These are phyloP conservation scores for Parazoanthus darwini DNA, from an alignment of 92 coral and sea anemone species.

Conservation along the genomic window DNA sequence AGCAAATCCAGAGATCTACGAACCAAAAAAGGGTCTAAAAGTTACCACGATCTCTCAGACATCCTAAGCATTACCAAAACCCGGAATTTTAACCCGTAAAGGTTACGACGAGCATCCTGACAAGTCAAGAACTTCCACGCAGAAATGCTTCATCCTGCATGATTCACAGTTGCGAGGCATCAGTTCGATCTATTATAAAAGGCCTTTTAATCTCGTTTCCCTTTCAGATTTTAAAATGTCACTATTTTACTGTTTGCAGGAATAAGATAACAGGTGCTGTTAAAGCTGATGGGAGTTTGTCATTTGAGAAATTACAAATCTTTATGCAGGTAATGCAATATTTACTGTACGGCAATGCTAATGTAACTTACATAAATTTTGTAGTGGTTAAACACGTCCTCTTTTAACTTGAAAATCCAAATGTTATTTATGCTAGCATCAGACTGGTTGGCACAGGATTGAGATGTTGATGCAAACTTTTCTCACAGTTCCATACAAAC, in stretches of 20 bases:
- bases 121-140: not conserved
- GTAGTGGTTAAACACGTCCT: not conserved
- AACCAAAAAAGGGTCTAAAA: no score
- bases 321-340: conserved; percentile 3
- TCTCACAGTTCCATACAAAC: not conserved
- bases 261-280: conserved; percentile 4
- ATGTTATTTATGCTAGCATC: not conserved
- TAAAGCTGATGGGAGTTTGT: conserved; percentile 11
- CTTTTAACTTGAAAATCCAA: no score
- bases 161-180: not conserved
- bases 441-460: not conserved
- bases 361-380: not conserved
- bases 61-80: no score
- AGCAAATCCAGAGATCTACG: no score
- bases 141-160: not conserved
- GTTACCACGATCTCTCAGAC: no score
- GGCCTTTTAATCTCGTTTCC: no score
- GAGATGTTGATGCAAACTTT: not conserved
- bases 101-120: no score
- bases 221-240: no score
- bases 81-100: no score
- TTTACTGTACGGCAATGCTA: no score
- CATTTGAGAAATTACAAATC: not conserved
- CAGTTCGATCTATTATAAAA: no score
- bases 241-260: not conserved